Base-by-base conservation (phyloP, 1,140 invertebrate genomes). In the Colletes latitarsis region DNA sequence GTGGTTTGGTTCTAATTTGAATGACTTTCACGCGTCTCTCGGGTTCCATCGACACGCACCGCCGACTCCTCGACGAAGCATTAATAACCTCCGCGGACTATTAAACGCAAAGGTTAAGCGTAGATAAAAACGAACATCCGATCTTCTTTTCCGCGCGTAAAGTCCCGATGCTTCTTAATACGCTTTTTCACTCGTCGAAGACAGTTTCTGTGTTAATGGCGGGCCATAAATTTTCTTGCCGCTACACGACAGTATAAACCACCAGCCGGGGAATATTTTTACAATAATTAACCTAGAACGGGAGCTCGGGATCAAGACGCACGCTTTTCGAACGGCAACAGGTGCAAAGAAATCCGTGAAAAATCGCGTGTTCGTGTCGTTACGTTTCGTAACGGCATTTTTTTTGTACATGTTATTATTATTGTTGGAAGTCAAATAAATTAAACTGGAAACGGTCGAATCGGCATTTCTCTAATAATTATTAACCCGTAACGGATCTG, bases 1-100 rank as follows among this genome's bases (percentile, higher is more conserved):
- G 60, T 55, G 55, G 30, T 53, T 71, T 58, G 67, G 12, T 30
- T 72, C n/a, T 55, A 72, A 72, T 78, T 72, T 41, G 41, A 49
- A 39, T 4, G 60, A 46, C 41, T 43, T 64, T 79, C 77, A 52
- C 66, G n/a, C 46, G 67, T 71, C 67, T 52, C 14, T 8, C 6
- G 8, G n/a, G 49, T 14, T 46, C 60, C 14, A 3, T 3, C 39
- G 9, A 43, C 39, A 0, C 17, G 41, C 3, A 1, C 1, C 17
- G 57, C 39, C 39, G 21, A 6, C n/a, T 19, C 46, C 15, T 39
- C 9, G 58, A n/a, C 55, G 21, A 15, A 19, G 41, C 64, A 49
- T 67, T 67, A 67, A 67, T 67, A 49, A 67, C 49, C 64, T 39
- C 15, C 21, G 4, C 6, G 14, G 8, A 55, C 64, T 5, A 60